These are phyloP conservation scores for Phylloscopus collybita DNA, from an alignment of 2,797 vertebrate species.

Conservation along the genomic window DNA sequence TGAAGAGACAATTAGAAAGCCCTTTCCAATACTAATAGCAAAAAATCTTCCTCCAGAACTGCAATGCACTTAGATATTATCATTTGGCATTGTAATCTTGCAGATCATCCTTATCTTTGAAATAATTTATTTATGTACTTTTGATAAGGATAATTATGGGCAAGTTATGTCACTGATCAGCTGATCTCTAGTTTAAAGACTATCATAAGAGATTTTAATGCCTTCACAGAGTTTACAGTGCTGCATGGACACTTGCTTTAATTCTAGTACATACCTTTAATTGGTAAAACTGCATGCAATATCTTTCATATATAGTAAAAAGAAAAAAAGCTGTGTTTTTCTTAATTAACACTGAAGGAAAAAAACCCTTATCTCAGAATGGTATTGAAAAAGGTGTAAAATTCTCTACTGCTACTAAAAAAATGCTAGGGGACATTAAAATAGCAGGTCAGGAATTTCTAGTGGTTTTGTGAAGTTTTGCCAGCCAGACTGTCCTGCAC, in stretches of 20 bases:
- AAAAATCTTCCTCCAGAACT: conserved; percentile 34
- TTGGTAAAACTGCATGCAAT: conserved; percentile 52
- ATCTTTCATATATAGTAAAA: conserved; percentile 41
- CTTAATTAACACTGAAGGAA: conserved; percentile 3
- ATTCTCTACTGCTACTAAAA: conserved; percentile 38
- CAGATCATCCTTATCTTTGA: conserved; percentile 12
- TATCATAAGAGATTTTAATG: background rate
- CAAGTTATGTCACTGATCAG: background rate
- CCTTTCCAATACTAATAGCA: conserved; percentile 55
- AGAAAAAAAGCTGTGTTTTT: conserved; percentile 59
- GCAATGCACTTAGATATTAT: background rate
- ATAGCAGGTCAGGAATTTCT: conserved; percentile 41
- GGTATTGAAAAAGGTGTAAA: conserved; percentile 13
- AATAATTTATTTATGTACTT: conserved; percentile 32
- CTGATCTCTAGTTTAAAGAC: conserved; percentile 29
- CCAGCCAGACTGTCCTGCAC: background rate
- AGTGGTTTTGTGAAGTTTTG: conserved; percentile 34
- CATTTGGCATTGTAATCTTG: conserved; percentile 15
- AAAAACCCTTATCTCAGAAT: background rate
- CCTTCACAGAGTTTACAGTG: conserved; percentile 35
- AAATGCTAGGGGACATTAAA: conserved; percentile 20
- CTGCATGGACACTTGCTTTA: conserved; percentile 54
- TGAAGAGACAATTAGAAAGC: conserved; percentile 52
- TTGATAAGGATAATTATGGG: background rate
- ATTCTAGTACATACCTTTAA: conserved; percentile 37